phyloP scores from a whole-genome alignment of 1,140 invertebrate species.

The Atta colombica region DNA sequence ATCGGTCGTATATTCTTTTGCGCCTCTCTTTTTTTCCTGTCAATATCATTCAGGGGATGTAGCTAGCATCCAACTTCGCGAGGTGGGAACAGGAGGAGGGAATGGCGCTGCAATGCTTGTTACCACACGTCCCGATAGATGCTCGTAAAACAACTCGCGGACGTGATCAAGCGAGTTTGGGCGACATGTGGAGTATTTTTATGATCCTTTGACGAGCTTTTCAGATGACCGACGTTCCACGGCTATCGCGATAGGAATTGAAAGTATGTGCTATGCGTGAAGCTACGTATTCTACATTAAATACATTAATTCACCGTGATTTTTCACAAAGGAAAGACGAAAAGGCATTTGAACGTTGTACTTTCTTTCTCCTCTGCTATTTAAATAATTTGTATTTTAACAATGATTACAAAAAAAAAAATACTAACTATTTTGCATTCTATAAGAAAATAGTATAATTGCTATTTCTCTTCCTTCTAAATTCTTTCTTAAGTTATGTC shows the following conservation, averaged over 20 bases:
- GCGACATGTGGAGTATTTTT: conserved; percentile 46
- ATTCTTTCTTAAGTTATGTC: neutral
- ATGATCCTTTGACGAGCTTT: conserved; percentile 49
- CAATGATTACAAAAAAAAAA: neutral
- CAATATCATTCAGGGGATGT: conserved; percentile 34
- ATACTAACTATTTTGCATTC: neutral
- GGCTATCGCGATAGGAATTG: conserved; percentile 8
- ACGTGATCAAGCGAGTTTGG: conserved; percentile 26
- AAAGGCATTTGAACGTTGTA: neutral
- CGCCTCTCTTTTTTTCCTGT: conserved; percentile 16
- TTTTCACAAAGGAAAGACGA: neutral
- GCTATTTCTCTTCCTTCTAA: neutral
- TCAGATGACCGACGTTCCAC: neutral
- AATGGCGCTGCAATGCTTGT: conserved; percentile 3
- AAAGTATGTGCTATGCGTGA: neutral
- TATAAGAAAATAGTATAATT: neutral
- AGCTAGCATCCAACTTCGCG: neutral
- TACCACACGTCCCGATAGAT: conserved; percentile 6
- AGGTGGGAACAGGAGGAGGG: neutral
- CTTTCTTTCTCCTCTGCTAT: neutral
- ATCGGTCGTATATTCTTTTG: conserved; percentile 9
- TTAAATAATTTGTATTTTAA: neutral
- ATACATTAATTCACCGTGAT: neutral
- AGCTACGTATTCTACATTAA: neutral
- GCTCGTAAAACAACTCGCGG: conserved; percentile 44